Percentiles rank a stretch among this genome's conserved stretches.
Conservation (phyloP, 2,888 invertebrate species). For the Xestia c-nigrum region DNA sequence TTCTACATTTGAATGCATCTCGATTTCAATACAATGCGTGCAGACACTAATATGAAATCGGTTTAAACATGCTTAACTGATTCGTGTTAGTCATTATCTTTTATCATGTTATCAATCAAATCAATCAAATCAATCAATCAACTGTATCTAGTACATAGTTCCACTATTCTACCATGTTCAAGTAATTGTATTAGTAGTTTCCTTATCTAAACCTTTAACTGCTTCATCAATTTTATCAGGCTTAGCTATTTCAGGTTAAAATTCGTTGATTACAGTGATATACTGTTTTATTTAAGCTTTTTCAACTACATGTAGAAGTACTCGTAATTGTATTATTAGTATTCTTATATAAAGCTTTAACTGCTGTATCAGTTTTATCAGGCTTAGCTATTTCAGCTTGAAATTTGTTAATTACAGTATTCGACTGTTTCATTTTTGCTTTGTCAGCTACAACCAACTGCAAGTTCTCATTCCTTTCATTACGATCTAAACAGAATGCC, state of each 20-base stretch:
- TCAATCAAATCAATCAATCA: conserved; percentile 14
- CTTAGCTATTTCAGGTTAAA: background rate
- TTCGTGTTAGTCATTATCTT: conserved; percentile 22
- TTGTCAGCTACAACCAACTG: background rate
- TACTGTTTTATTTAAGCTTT: background rate
- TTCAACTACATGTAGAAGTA: background rate
- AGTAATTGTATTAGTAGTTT: background rate
- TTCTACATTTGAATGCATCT: conserved; percentile 14
- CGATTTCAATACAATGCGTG: conserved; percentile 29
- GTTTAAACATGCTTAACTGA: background rate
- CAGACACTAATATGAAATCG: background rate
- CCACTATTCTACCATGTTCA: background rate
- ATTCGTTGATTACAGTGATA: conserved; percentile 1
- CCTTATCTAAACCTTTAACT: background rate
- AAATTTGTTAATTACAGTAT: background rate
- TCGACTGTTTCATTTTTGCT: background rate
- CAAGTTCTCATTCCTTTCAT: background rate
- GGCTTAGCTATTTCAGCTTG: background rate
- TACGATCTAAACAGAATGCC: background rate
- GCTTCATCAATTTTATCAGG: background rate
- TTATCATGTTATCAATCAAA: background rate
- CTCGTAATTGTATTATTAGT: background rate
- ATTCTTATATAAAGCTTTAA: background rate
- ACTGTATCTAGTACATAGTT: conserved; percentile 7
- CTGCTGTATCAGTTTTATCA: background rate